Conservation (phyloP, 2,797 vertebrate genomes). For the Craterocephalus amniculus region DNA sequence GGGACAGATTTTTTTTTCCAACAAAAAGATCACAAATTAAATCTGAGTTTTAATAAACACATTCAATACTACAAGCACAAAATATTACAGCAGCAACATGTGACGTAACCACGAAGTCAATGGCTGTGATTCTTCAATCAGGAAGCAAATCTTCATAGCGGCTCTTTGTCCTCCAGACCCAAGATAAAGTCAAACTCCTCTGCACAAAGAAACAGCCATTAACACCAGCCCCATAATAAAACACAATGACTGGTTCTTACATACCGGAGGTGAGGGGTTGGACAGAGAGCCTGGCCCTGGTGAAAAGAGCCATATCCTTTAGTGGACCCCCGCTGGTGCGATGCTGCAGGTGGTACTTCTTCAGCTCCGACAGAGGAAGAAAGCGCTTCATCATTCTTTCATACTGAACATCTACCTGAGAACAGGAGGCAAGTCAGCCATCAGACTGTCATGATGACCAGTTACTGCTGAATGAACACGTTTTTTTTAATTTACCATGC, state of each 20-base stretch:
- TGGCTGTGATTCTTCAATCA: neutral
- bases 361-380: conserved; percentile 91
- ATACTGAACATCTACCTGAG: conserved; percentile 94
- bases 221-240: neutral
- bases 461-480: neutral
- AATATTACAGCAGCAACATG: conserved; percentile 1
- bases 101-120: neutral
- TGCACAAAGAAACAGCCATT: conserved; percentile 66
- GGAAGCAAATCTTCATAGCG: conserved; percentile 60
- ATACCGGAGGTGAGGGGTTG: conserved; percentile 91
- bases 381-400: conserved; percentile 91
- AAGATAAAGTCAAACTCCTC: conserved; percentile 94
- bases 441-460: neutral
- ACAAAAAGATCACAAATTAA: neutral
- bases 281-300: conserved; percentile 89
- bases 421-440: neutral
- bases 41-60: neutral
- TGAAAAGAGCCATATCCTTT: conserved; percentile 89
- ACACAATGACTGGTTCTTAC: conserved; percentile 7
- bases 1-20: neutral
- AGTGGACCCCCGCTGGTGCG: conserved; percentile 84
- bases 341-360: conserved; percentile 88
- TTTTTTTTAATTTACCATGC: conserved; percentile 84
- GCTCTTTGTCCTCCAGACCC: conserved; percentile 88
- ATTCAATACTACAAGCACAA: conserved; percentile 34